These are phyloP conservation scores for Bos taurus DNA, from an alignment of 2,113 vertebrate species.

Conservation along the genomic window ARS-UCD2.0 NC_037338.1:4208501-4209000, in stretches of 20 bases:
- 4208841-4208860: background rate
- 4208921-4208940: slow-evolving; percentile 70
- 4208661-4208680: background rate
- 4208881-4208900: background rate
- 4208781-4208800: background rate
- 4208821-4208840: background rate
- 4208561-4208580: slow-evolving; percentile 17
- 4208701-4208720: background rate
- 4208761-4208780: background rate
- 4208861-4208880: background rate
- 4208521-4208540: background rate
- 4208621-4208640: background rate
- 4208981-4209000: slow-evolving; percentile 72
- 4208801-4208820: background rate
- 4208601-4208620: background rate
- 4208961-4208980: slow-evolving; percentile 59
- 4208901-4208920: slow-evolving; percentile 24
- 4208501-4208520: slow-evolving; percentile 8
- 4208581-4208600: background rate
- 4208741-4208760: background rate
- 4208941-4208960: slow-evolving; percentile 70
- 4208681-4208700: slow-evolving; percentile 10
- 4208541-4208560: background rate
- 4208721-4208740: background rate
- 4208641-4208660: background rate